phyloP scores from a whole-genome alignment of 2,888 invertebrate genomes.

The Eristalis intricaria region DNA sequence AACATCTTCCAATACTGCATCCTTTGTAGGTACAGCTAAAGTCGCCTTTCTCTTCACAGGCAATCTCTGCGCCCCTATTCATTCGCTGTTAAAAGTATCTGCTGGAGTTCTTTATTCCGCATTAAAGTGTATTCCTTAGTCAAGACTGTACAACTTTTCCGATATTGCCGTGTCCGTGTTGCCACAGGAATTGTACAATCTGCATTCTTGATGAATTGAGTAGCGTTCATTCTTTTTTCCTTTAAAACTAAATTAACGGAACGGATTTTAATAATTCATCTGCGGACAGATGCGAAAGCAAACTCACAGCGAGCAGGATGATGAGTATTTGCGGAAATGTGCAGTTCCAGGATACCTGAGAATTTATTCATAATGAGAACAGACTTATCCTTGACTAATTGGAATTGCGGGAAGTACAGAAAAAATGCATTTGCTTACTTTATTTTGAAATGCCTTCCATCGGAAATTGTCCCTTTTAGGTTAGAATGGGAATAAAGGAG shows the following conservation, averaged over 20 bases:
- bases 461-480: no score
- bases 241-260: background rate
- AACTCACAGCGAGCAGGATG: background rate
- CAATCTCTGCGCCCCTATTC: background rate
- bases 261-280: background rate
- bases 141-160: background rate
- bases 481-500: no score
- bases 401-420: background rate
- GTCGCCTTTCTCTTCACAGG: background rate
- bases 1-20: background rate
- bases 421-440: background rate
- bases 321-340: background rate
- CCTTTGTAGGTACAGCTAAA: background rate
- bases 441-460: background rate
- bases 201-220: background rate
- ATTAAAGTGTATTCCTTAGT: background rate
- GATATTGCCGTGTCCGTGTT: background rate
- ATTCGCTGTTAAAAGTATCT: background rate
- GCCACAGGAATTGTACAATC: background rate
- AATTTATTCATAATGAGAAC: background rate
- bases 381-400: background rate
- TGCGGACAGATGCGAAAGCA: background rate
- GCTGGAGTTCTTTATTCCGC: background rate
- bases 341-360: background rate
- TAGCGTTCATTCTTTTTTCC: background rate